Evolutionary conservation across 2,113 vertebrate genomes (phyloP), one percentile per base, ranked within the genome.

Genomic region (Rousettus leschenaultii): DNA sequence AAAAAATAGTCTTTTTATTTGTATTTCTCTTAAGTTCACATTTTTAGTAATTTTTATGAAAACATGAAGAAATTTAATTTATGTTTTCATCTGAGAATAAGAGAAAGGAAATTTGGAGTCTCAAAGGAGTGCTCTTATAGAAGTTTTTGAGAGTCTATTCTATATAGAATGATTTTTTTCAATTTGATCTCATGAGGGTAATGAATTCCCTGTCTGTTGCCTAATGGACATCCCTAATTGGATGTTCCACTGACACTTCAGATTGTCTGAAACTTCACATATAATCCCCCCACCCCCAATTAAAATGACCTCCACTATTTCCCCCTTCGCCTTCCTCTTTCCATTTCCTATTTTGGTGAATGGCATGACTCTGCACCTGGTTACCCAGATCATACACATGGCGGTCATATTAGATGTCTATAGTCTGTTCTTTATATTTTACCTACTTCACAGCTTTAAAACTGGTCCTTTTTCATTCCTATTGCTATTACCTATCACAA

Each of bases 51-150:
- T 51, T 51, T 51, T 51, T 51, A 51, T 51, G 51, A 51, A 51
- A 51, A 51, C 4, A 51, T 51, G 4, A 51, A 51, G 51, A 51
- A 51, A 51, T 51, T 51, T 83, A 48, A 71, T 83, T 53, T 84
- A 45, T 63, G 9, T 86, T 97, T 96, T 94, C 51, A 78, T 95
- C 65, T 91, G 28, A 89, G 43, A 19, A 33, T 82, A 94, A n/a
- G 33, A 89, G 26, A 40, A 86, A 59, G 57, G 45, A 93, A 80
- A 93, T 82, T 89, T 97, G 73, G 16, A 63, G 11, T 89, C 59
- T 89, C 59, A 35, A 51, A 66, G 38, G 9, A 59, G 6, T 78
- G 43, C 30, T 57, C 57, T 92, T 84, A 80, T 51, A 89, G 51
- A 79, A 80, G 16, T 66, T 83, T 95, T 91, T 30, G 48, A 43